These are phyloP conservation scores for Peromyscus leucopus DNA, from an alignment of 2,113 vertebrate genomes.

Conservation along the genomic window DNA sequence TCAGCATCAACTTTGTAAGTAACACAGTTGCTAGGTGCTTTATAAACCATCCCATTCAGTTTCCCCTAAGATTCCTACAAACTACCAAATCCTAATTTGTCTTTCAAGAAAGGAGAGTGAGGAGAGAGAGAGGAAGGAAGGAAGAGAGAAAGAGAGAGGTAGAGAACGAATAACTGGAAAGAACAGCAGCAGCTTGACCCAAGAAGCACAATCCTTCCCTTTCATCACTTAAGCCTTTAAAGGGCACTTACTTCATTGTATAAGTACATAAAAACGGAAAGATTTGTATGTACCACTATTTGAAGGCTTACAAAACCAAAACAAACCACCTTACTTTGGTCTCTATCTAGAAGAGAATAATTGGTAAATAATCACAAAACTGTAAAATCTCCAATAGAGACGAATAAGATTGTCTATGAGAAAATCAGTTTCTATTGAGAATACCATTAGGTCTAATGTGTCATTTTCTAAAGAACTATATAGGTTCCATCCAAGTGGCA, in stretches of 20 bases:
- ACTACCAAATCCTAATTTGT: slow-evolving; percentile 11
- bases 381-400: neutral
- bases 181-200: neutral
- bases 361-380: neutral
- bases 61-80: slow-evolving; percentile 1
- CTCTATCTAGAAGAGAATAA: slow-evolving; percentile 1
- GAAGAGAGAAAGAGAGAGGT: rapidly evolving
- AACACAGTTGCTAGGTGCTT: slow-evolving; percentile 45
- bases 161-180: slow-evolving; percentile 10
- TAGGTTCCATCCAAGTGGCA: neutral
- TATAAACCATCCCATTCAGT: neutral
- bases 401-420: neutral
- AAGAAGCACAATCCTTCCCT: neutral
- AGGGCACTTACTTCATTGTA: neutral
- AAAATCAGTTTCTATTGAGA: slow-evolving; percentile 10
- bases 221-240: neutral
- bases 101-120: neutral
- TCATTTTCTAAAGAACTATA: neutral
- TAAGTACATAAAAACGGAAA: neutral
- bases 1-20: slow-evolving; percentile 23
- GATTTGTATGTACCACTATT: neutral
- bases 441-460: neutral
- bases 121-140: neutral
- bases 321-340: neutral
- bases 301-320: slow-evolving; percentile 30